Evolutionary conservation across 2,797 vertebrate species (phyloP).

Genomic region (Tachyglossus aculeatus): DNA sequence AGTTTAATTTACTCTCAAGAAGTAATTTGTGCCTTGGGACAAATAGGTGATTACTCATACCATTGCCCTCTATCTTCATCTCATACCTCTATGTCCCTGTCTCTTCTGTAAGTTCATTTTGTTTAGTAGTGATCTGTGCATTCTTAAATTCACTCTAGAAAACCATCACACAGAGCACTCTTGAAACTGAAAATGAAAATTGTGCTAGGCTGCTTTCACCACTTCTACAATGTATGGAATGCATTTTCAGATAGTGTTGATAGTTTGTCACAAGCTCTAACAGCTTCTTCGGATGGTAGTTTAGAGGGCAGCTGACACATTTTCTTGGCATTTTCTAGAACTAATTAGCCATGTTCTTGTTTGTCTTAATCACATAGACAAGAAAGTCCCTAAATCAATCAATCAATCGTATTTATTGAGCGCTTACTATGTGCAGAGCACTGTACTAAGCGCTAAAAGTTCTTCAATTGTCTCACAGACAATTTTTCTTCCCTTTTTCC

Average conservation of each 20-base stretch:
- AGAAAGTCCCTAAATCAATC: slow-evolving; percentile 24
- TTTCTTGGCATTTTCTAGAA: slow-evolving; percentile 36
- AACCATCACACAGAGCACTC: neutral
- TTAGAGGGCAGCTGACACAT: slow-evolving; percentile 13
- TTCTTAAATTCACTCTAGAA: neutral
- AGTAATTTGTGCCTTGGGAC: no score
- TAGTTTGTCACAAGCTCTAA: neutral
- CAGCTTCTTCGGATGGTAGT: neutral
- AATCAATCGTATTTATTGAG: no score
- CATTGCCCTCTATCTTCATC: no score
- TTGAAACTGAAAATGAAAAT: neutral
- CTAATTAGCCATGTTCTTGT: slow-evolving; percentile 48
- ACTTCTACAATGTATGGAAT: neutral
- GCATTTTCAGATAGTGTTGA: neutral
- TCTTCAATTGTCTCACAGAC: slow-evolving; percentile 7
- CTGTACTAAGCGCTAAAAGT: no score
- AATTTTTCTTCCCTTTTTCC: neutral
- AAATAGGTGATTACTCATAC: no score
- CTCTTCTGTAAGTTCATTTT: no score
- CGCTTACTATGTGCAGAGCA: no score
- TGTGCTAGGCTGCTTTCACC: neutral
- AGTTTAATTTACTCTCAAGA: no score
- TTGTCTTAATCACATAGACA: slow-evolving; percentile 26
- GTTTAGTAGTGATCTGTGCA: no score
- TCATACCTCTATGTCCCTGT: no score